Base-by-base conservation (phyloP, 2,888 invertebrate species). In the Pristionchus japonicus region DNA sequence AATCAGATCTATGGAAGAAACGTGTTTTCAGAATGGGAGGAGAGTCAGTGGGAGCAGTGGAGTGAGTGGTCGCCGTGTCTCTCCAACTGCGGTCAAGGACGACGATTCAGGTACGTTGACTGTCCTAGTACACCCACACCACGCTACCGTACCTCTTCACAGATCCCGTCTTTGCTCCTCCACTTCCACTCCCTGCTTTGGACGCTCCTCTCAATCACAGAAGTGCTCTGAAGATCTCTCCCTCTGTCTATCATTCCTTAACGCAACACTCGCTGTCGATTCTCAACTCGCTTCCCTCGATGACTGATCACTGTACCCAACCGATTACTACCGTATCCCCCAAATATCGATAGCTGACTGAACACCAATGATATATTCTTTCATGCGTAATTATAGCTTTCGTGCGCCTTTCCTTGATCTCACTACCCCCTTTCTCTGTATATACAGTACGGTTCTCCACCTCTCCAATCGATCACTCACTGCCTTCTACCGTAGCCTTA, bases 11-110 rank as follows among this genome's bases (percentile, higher is more conserved):
- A n/a, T n/a, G n/a, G n/a, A n/a, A n/a, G n/a, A n/a, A n/a, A n/a
- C n/a, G n/a, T n/a, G n/a, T 43, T 47, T 91, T 77, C 89, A 92
- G 92, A 92, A 86, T 84, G 89, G 57, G 89, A 89, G 47, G 92
- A 92, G 87, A 93, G 94, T 15, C 90, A 90, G 27, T 94, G 93
- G 93, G 90, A 92, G 34, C 88, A 89, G 20, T 94, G 94, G 94
- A 91, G 92, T 85, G 89, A 90, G 77, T 94, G 93, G 94, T 92
- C 93, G 43, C 77, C 89, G n/a, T 94, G 92, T 86, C 80, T 89
- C 20, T 43, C 70, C 37, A 88, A 89, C 34, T 89, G 89, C 47
- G 88, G 88, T 0, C 49, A 82, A 13, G 88, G 88, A 6, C 47
- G 83, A 67, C 82, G 88, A 64, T 83, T 43, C 83, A 64, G 88